A percentile compares a stretch with the other conserved stretches of the same genome.
Conservation (phyloP, 1,140 invertebrate species). For the Drosophila novamexicana region DNA sequence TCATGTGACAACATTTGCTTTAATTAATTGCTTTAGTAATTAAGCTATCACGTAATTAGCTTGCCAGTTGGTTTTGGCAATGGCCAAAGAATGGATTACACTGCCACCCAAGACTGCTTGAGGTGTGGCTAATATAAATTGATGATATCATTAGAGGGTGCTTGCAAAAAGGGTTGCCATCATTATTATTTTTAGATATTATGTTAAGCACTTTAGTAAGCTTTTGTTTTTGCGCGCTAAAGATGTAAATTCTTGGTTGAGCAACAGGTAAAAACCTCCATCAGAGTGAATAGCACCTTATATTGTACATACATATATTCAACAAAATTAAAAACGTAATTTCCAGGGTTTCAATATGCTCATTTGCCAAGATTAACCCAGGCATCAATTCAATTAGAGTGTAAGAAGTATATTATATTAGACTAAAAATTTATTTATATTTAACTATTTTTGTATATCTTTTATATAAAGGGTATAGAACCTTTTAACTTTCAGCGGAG, state of each 20-base stretch:
- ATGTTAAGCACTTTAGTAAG: background rate
- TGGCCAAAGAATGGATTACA: background rate
- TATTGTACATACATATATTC: background rate
- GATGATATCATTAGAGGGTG: conserved; percentile 45
- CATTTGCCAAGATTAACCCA: too few relatives aligned
- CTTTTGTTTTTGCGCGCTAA: background rate
- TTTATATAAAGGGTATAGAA: too few relatives aligned
- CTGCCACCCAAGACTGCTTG: background rate
- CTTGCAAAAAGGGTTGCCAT: conserved; percentile 13
- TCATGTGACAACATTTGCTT: background rate
- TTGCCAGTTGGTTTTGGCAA: background rate
- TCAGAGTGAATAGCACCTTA: background rate
- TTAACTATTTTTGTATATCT: too few relatives aligned
- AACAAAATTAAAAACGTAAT: background rate
- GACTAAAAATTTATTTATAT: too few relatives aligned
- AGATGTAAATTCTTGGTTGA: conserved; percentile 15
- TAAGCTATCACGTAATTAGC: background rate
- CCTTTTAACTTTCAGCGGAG: too few relatives aligned
- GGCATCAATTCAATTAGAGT: too few relatives aligned
- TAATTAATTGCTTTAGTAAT: background rate
- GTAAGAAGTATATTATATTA: too few relatives aligned
- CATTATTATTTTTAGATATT: conserved; percentile 33
- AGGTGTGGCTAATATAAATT: conserved; percentile 19
- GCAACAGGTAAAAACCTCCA: conserved; percentile 7
- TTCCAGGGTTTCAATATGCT: too few relatives aligned